A percentile compares a stretch with the other conserved stretches of the same genome.
Evolutionary conservation across 2,113 vertebrate species (phyloP).

Genomic region (Ammodytes dubius): DNA sequence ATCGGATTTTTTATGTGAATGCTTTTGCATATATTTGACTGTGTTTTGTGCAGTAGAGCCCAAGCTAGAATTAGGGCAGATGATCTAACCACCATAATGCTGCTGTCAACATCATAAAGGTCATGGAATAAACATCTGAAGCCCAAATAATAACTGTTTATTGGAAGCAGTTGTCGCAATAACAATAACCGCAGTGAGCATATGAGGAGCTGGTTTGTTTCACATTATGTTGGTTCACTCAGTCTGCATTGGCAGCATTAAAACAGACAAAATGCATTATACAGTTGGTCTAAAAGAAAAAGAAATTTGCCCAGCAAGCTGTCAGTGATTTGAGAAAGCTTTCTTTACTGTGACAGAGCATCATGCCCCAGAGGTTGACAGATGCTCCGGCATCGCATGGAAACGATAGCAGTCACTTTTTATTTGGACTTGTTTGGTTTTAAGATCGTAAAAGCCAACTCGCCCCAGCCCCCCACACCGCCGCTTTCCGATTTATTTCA

Average conservation of each 20-base stretch:
- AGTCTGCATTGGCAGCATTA: conserved; percentile 58
- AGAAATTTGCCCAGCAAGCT: conserved; percentile 63
- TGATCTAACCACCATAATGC: conserved; percentile 43
- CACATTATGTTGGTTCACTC: conserved; percentile 51
- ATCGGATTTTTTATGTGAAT: neutral
- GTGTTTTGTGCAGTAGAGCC: conserved; percentile 2
- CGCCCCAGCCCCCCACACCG: conserved; percentile 43
- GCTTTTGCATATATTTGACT: neutral
- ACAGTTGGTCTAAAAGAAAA: conserved; percentile 51
- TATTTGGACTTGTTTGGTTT: conserved; percentile 75
- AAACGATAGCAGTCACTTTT: conserved; percentile 69
- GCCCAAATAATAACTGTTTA: conserved; percentile 60
- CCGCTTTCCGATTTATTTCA: conserved; percentile 78
- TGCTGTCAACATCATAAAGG: conserved; percentile 69
- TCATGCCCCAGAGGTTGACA: conserved; percentile 80
- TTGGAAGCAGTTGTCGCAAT: conserved; percentile 45
- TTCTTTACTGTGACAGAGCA: conserved; percentile 81
- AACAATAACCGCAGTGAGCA: conserved; percentile 54
- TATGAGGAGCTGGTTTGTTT: conserved; percentile 58
- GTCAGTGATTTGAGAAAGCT: conserved; percentile 74
- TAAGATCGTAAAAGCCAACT: conserved; percentile 68
- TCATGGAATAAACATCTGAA: conserved; percentile 72
- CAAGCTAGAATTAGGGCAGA: conserved; percentile 34
- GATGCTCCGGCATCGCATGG: conserved; percentile 66
- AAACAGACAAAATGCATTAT: conserved; percentile 60